Base-by-base conservation (phyloP, 1,140 invertebrate genomes). In the Solenopsis fugax region DNA sequence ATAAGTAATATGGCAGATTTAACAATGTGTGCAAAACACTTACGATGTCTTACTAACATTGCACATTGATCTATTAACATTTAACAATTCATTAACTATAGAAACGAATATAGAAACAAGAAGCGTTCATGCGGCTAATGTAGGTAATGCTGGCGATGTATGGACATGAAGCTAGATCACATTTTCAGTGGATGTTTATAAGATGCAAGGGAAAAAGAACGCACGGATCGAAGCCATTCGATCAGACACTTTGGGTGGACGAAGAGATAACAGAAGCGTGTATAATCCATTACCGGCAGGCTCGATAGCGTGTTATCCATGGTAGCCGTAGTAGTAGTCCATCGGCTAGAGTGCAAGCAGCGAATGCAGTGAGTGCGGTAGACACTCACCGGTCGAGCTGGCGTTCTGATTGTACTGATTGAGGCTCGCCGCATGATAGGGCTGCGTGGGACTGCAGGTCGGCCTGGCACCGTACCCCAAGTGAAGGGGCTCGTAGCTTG, bases 401-500 rank as follows among this genome's bases (percentile, higher is more conserved):
- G 96, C 95, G 93, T 96, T 96, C 87, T 96, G 95, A 91, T 96
- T 96, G 93, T 96, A 96, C 93, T 96, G 96, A 89, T 96, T 96
- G 76, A 95, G 93, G n/a, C 96, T 96, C 69, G 90, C 89, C 91
- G 96, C 95, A 89, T 97, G 96, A 92, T 97, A 97, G 37, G 96
- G 95, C 88, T 97, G 96, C 5, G 96, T 96, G 4, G 97, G 96
- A 92, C 97, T 97, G 93, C 96, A 96, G 3, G 96, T 96, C 7
- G 96, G 95, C 60, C 97, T 95, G 34, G 97, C 95, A 9, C 96
- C 96, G 93, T 96, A 97, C 67, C 96, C 96, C 4, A 97, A 96
- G 85, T 97, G 96, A 21, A 97, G 94, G 3, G 96, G 96, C 89
- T 97, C 97, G 93, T 97, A 97, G 50, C 95, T 95, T 13, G 96